A percentile compares a stretch with the other conserved stretches of the same genome.
These are phyloP conservation scores for Diglossa brunneiventris DNA, from an alignment of 2,113 vertebrate species.

Conservation along the genomic window DNA sequence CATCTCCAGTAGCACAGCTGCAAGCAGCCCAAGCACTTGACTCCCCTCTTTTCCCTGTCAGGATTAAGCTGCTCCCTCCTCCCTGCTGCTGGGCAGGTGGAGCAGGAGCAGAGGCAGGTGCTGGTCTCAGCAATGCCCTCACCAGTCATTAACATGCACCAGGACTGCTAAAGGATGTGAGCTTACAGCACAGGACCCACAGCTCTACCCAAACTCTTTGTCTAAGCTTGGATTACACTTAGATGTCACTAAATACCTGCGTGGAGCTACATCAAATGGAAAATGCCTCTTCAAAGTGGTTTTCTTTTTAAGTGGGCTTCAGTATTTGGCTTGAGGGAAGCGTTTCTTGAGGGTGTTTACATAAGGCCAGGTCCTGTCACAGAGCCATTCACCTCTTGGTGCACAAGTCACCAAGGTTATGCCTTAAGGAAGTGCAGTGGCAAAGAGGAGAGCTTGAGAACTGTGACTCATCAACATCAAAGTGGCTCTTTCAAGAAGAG, in stretches of 20 bases:
- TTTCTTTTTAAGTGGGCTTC: not conserved
- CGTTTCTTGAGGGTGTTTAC: not conserved
- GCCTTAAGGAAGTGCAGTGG: not conserved
- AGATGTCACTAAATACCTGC: not conserved
- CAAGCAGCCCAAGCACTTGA: not conserved
- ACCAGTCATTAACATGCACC: not conserved
- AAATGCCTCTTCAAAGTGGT: not conserved
- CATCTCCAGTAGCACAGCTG: not conserved
- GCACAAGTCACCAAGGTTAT: not conserved
- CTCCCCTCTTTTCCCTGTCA: fast-evolving
- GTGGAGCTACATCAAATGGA: not conserved
- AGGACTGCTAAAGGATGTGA: not conserved
- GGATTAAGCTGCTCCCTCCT: not conserved
- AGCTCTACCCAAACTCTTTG: not conserved
- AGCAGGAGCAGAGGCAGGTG: not conserved
- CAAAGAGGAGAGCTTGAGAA: not conserved
- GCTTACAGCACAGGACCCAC: not conserved
- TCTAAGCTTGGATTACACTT: not conserved
- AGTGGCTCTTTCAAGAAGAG: not conserved
- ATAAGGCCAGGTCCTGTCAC: not conserved
- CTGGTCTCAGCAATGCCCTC: not conserved
- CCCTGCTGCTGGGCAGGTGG: not conserved
- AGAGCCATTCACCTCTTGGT: not conserved
- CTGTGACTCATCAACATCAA: not conserved
- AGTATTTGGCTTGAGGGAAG: not conserved